Evolutionary conservation across 1,140 invertebrate species (phyloP), one percentile per base, ranked within the genome.

Genomic region (Drosophila nasuta): DNA sequence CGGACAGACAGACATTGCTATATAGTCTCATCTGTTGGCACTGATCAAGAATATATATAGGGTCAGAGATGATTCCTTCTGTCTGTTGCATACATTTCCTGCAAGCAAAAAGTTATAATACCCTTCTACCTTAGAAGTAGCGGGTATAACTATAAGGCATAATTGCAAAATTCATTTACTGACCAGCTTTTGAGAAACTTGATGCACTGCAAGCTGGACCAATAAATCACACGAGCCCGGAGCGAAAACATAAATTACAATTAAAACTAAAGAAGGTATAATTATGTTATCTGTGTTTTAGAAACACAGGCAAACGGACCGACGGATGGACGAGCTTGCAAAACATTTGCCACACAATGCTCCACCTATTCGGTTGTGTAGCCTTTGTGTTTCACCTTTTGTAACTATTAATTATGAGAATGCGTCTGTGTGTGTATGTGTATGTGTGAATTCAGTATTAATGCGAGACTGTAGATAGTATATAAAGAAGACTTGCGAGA

Each of bases 221-320:
- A 72, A 85, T 86, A 87, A 86, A 86, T 86, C 82, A 86, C 64
- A 10, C 13, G 10, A 33, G 35, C 51, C 45, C 60, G 59, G 71
- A 65, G 82, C 63, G 58, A 52, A 57, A 59, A 52, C 85, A 86
- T 86, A 86, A 86, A 86, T 86, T 86, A 86, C 82, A 86, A 86
- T 86, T 86, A 86, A 87, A 82, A 72, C 83, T 73, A 59, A 75
- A 70, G 81, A 75, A 69, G 65, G 35, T 65, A 69, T 86, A 82
- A 86, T 82, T 87, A 87, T 73, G 68, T 67, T 87, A 79, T 78
- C 70, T 82, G 15, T 41, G 52, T 66, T 62, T 58, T 64, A 56
- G 38, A 30, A 30, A 56, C 43, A 1, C 75, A 30, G 75, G 59
- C 56, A 57, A 49, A 1, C 60, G 60, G 72, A 1, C 56, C 56